Conservation (phyloP, 2,113 vertebrate species). For the Petrocephalus zakoni region DNA sequence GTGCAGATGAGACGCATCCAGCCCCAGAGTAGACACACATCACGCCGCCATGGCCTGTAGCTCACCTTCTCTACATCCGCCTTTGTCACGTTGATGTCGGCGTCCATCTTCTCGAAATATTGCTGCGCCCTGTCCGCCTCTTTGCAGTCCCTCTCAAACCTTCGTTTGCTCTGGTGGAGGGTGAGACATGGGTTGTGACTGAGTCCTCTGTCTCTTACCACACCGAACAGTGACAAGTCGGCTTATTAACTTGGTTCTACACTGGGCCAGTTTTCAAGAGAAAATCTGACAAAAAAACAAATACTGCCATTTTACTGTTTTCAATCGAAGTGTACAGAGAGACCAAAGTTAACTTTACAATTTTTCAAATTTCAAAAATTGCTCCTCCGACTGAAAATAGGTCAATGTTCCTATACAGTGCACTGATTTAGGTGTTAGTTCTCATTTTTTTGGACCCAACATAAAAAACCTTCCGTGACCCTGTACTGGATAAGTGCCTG, state of each 20-base stretch:
- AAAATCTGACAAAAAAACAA: not conserved
- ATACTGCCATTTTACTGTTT: not conserved
- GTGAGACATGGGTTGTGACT: not conserved
- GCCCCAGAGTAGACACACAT: not conserved
- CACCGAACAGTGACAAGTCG: not conserved
- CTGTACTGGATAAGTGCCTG: not conserved
- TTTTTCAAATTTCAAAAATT: constrained; percentile 2
- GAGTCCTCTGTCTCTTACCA: not conserved
- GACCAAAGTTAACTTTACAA: not conserved
- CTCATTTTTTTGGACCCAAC: not conserved
- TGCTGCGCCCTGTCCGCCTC: constrained; percentile 91
- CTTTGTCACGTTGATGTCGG: constrained; percentile 97
- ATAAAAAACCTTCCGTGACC: not conserved
- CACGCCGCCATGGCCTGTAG: not conserved
- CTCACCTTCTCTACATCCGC: constrained; percentile 95
- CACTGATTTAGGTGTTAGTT: not conserved
- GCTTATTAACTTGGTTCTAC: not conserved
- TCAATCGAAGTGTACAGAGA: not conserved
- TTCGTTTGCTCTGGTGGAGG: constrained; percentile 76
- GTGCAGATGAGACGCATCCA: not conserved
- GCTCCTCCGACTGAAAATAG: not conserved
- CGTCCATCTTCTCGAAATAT: constrained; percentile 96
- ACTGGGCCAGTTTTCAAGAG: not conserved
- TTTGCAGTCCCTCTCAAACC: constrained; percentile 91
- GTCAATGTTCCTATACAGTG: not conserved